phyloP scores from a whole-genome alignment of 2,888 invertebrate genomes.

The Chelonus formosanus region DNA sequence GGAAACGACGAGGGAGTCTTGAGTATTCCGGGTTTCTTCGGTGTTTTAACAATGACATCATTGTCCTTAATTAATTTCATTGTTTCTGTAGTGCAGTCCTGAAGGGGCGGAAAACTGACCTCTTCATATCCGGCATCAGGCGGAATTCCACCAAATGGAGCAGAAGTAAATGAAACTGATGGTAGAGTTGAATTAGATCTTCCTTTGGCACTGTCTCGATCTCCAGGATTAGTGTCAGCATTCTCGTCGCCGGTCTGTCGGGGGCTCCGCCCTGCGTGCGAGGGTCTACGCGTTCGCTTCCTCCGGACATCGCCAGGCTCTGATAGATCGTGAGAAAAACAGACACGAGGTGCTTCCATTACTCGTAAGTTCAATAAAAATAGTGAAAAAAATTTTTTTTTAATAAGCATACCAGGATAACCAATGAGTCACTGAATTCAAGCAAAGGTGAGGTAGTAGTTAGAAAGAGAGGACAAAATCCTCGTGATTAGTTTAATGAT shows the following conservation, averaged over 20 bases:
- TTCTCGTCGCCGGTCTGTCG: constrained; percentile 49
- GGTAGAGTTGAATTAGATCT: constrained; percentile 19
- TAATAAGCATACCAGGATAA: no score
- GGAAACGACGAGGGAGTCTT: constrained; percentile 51
- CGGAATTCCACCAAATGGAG: constrained; percentile 47
- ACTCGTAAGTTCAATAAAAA: constrained; percentile 8
- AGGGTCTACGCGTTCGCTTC: constrained; percentile 62
- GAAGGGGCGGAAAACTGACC: constrained; percentile 43
- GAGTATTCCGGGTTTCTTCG: constrained; percentile 55
- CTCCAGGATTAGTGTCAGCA: neutral
- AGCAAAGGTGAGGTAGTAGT: neutral
- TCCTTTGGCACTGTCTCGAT: constrained; percentile 35
- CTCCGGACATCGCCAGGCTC: constrained; percentile 63
- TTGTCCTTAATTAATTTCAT: constrained; percentile 24
- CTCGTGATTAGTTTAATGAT: no score
- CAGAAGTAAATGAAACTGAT: constrained; percentile 18
- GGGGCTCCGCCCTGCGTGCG: constrained; percentile 60
- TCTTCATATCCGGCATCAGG: constrained; percentile 59
- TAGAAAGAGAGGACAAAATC: neutral
- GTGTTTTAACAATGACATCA: constrained; percentile 30
- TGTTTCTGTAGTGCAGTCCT: constrained; percentile 11
- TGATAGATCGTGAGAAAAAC: constrained; percentile 50
- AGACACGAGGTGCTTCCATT: constrained; percentile 29
- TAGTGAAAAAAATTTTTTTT: neutral
- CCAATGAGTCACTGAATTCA: no score